phyloP scores from a whole-genome alignment of 2,797 vertebrate species.

The Eurystomus glaucurus region DNA sequence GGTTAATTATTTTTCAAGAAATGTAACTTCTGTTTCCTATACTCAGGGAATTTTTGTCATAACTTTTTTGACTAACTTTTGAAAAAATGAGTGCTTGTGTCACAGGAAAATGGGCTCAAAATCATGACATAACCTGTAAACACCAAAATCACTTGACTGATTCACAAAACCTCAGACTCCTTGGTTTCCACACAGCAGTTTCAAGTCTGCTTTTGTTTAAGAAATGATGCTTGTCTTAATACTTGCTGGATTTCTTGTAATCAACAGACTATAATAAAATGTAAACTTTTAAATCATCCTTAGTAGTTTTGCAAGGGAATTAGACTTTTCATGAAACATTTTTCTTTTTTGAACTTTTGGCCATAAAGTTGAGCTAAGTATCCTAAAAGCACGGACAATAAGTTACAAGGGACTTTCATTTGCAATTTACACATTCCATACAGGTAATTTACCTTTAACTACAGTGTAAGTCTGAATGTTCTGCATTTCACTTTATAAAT shows the following conservation, averaged over 20 bases:
- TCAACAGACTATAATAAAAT: slow-evolving; percentile 76
- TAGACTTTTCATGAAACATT: slow-evolving; percentile 70
- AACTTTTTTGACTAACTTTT: not conserved
- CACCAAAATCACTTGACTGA: not conserved
- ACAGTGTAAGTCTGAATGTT: slow-evolving; percentile 31
- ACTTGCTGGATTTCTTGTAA: slow-evolving; percentile 70
- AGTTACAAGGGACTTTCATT: slow-evolving; percentile 71
- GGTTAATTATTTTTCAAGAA: not conserved
- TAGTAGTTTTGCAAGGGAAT: slow-evolving; percentile 71
- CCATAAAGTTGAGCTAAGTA: slow-evolving; percentile 64
- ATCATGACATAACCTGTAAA: not conserved
- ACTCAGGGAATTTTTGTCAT: not conserved
- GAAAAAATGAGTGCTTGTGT: not conserved
- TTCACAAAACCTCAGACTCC: not conserved
- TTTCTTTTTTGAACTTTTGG: slow-evolving; percentile 70
- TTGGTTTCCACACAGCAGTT: not conserved
- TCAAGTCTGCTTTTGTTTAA: slow-evolving; percentile 37
- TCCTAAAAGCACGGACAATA: slow-evolving; percentile 61
- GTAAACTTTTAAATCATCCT: slow-evolving; percentile 74
- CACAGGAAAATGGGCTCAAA: not conserved
- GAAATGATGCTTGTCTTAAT: slow-evolving; percentile 70
- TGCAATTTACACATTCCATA: slow-evolving; percentile 47
- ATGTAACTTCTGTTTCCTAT: not conserved
- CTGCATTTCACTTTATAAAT: slow-evolving; percentile 60
- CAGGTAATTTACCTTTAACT: slow-evolving; percentile 63